Base-by-base conservation (phyloP, 2,113 vertebrate species). In the Ophthalmotilapia sp. region DNA sequence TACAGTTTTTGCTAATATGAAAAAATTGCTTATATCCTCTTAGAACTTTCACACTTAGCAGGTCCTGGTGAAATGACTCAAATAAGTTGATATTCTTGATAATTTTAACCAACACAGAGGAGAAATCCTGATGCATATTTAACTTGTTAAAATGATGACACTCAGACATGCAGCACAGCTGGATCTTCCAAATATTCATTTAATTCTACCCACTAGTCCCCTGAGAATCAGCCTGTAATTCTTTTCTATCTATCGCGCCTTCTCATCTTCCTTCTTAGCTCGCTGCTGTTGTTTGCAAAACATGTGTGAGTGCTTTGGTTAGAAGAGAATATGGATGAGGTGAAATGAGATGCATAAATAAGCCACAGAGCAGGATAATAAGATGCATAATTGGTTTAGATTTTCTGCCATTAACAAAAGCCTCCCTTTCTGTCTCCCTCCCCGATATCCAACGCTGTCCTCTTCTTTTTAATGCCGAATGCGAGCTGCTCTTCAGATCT, bases 361-460 rank as follows among this genome's bases (percentile, higher is more conserved):
- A 96, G 88, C 94, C 92, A 95, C 94, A 92, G 91, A 93, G 92
- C 90, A 86, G 89, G 92, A 95, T 96, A 96, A 97, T 97, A 90
- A 96, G 94, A 96, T 96, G 96, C 95, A 94, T 97, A 96, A 96
- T 96, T 96, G 93, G 91, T 95, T 96, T 96, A 93, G 91, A 94
- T 94, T 96, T 95, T 93, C 95, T 95, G 82, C 92, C 91, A 94
- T 95, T 95, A 95, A 96, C 95, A 96, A 96, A 96, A 92, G 91
- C 89, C 83, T 89, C 90, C 89, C 90, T 92, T 93, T 95, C 92
- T 93, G 73, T 86, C 85, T 84, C 93, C 65, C 93, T 83, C 92
- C 85, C 92, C 58, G 29, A 88, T 88, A 87, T 90, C 90, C 91
- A 88, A 62, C 21, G 83, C 91, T 81, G 77, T 77, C 70, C 93